Conservation (phyloP, 2,113 vertebrate genomes). For the Lota lota region DNA sequence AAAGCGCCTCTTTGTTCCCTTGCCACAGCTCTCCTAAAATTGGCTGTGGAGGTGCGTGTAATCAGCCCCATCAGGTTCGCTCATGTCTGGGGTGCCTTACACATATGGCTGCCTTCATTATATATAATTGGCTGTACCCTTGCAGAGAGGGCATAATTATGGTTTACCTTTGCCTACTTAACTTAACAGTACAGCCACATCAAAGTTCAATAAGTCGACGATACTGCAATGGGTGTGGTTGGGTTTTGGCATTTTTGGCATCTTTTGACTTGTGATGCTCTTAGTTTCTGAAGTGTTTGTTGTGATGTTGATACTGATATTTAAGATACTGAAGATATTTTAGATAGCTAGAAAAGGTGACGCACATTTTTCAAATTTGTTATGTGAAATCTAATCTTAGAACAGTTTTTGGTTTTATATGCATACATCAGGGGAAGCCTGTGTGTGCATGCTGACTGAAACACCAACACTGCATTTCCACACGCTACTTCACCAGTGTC, state of each 20-base stretch:
- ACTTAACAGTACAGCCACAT: conserved; percentile 26
- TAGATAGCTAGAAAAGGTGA: not conserved
- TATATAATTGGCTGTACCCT: conserved; percentile 36
- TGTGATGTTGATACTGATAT: too few relatives aligned
- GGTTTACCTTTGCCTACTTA: conserved; percentile 37
- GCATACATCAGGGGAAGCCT: conserved; percentile 25
- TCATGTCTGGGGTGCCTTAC: conserved; percentile 33
- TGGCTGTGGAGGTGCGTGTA: conserved; percentile 44
- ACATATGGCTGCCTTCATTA: conserved; percentile 62
- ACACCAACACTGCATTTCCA: conserved; percentile 20
- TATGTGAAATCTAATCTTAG: conserved; percentile 45
- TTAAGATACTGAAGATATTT: too few relatives aligned
- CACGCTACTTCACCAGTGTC: conserved; percentile 38
- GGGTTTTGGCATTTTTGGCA: conserved; percentile 21
- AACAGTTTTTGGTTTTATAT: not conserved
- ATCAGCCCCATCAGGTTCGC: conserved; percentile 62
- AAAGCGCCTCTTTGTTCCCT: conserved; percentile 39
- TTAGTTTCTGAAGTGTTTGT: too few relatives aligned
- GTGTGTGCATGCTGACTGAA: conserved; percentile 40
- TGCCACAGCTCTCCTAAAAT: conserved; percentile 39
- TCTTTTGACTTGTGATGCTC: too few relatives aligned
- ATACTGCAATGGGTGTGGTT: not conserved
- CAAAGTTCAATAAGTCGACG: conserved; percentile 44
- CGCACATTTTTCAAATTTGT: conserved; percentile 30
- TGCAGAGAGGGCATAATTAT: conserved; percentile 41